These are phyloP conservation scores for Synergus itoensis DNA, from an alignment of 2,888 invertebrate genomes.

Conservation along the genomic window DNA sequence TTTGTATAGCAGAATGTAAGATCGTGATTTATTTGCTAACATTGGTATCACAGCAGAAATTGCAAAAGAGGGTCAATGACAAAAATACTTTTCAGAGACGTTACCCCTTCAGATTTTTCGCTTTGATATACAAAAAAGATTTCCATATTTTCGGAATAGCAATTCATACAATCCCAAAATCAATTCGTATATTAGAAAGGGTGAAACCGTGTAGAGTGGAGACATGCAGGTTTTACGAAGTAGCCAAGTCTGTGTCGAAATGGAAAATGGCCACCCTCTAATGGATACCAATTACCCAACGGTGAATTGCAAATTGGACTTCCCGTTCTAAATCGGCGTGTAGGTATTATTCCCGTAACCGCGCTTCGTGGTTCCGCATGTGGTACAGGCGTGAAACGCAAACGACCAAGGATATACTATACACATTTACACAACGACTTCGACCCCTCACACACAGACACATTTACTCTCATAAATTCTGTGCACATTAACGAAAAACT, in stretches of 20 bases:
- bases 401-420: conserved; percentile 36
- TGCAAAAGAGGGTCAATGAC: too few species aligned
- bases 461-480: conserved; percentile 23
- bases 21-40: too few species aligned
- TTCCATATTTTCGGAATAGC: too few species aligned
- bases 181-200: not conserved
- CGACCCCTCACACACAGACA: conserved; percentile 6
- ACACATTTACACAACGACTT: conserved; percentile 20
- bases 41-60: too few species aligned
- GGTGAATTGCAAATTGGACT: conserved; percentile 70
- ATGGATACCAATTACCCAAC: conserved; percentile 67
- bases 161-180: not conserved
- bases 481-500: conserved; percentile 14
- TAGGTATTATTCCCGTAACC: conserved; percentile 64
- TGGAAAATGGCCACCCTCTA: conserved; percentile 56
- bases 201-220: not conserved
- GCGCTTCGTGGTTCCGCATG: conserved; percentile 58
- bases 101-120: too few species aligned
- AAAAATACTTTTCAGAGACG: too few species aligned
- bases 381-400: conserved; percentile 48
- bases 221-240: not conserved
- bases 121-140: too few species aligned
- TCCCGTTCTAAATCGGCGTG: conserved; percentile 67
- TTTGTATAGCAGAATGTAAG: too few species aligned
- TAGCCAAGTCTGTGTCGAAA: conserved; percentile 26